Evolutionary conservation across 2,888 invertebrate genomes (phyloP).

Genomic region (Spodoptera picta): DNA sequence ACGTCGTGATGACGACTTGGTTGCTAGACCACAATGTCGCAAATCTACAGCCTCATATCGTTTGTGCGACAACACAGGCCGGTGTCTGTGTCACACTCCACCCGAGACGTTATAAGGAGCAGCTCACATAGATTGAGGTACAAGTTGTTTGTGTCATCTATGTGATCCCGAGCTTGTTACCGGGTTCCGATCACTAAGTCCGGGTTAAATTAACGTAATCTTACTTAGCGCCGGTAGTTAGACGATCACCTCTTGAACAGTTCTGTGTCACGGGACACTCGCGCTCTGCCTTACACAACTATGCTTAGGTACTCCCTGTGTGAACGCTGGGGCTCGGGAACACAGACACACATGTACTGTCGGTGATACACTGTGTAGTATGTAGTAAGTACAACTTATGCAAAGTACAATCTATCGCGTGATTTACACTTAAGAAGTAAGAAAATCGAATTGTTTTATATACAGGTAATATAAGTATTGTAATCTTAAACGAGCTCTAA

Average conservation of each 20-base stretch:
- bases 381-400: too few relatives aligned
- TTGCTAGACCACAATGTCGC: constrained; percentile 37
- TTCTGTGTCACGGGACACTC: constrained; percentile 36
- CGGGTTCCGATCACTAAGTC: constrained; percentile 35
- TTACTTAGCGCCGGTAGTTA: constrained; percentile 46
- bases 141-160: constrained; percentile 24
- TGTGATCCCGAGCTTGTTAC: constrained; percentile 37
- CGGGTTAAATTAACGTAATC: constrained; percentile 51
- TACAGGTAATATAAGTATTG: too few relatives aligned
- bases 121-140: constrained; percentile 23
- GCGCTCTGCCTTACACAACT: constrained; percentile 9
- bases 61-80: constrained; percentile 6
- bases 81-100: neutral
- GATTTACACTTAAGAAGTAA: too few relatives aligned
- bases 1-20: constrained; percentile 27
- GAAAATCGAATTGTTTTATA: too few relatives aligned
- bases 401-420: too few relatives aligned
- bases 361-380: too few relatives aligned
- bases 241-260: constrained; percentile 35
- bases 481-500: too few relatives aligned
- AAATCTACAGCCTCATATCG: constrained; percentile 20
- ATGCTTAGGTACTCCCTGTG: constrained; percentile 4
- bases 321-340: neutral
- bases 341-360: constrained; percentile 7
- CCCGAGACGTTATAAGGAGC: constrained; percentile 17